Conservation (phyloP, 1,140 invertebrate species). For the Laodelphax striatellus region DNA sequence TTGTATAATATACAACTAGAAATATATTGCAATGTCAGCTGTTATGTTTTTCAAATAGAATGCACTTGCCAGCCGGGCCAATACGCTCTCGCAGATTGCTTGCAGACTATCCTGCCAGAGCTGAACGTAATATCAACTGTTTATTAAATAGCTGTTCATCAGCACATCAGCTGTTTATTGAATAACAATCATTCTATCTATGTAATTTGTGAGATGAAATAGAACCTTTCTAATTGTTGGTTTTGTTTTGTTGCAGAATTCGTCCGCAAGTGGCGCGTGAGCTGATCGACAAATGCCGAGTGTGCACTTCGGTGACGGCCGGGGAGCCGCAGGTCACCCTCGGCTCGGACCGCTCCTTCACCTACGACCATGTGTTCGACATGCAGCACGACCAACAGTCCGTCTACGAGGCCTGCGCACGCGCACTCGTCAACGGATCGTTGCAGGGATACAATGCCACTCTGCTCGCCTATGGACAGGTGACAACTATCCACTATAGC, state of each 20-base stretch:
- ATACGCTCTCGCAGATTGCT: no score
- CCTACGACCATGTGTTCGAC: constrained; percentile 94
- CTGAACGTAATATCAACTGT: no score
- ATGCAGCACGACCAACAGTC: constrained; percentile 58
- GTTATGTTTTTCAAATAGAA: no score
- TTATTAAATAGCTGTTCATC: no score
- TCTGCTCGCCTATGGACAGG: constrained; percentile 90
- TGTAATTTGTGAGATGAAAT: no score
- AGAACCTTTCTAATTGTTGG: background rate
- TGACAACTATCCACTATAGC: constrained; percentile 26
- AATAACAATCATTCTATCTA: no score
- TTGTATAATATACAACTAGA: no score
- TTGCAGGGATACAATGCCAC: constrained; percentile 93
- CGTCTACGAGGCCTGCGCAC: constrained; percentile 81
- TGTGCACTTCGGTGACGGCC: constrained; percentile 79
- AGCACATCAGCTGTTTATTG: no score
- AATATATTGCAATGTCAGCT: no score
- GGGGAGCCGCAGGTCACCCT: constrained; percentile 85
- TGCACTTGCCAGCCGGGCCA: no score
- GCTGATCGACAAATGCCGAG: constrained; percentile 86
- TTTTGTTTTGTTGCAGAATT: constrained; percentile 60
- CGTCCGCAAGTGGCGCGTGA: constrained; percentile 87
- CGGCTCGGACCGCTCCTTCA: constrained; percentile 90
- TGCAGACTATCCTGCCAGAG: no score
- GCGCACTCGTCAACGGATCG: constrained; percentile 71